These are phyloP conservation scores for Octodonta nipae DNA, from an alignment of 2,888 invertebrate genomes.

Conservation along the genomic window DNA sequence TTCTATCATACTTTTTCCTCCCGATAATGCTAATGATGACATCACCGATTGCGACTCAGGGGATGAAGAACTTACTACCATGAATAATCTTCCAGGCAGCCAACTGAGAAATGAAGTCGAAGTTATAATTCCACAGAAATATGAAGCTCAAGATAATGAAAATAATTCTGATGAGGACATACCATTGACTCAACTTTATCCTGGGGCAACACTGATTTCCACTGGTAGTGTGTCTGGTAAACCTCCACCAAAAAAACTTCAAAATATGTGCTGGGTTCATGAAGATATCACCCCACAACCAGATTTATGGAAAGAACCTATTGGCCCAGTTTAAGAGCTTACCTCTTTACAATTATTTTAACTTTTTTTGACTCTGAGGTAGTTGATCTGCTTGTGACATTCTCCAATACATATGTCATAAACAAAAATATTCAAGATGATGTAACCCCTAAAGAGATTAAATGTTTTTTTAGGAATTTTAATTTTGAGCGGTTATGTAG, in stretches of 20 bases:
- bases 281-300: too few species aligned
- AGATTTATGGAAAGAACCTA: neutral
- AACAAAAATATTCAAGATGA: too few species aligned
- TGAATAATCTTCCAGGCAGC: conserved; percentile 11
- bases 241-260: neutral
- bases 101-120: too few species aligned
- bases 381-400: too few species aligned
- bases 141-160: conserved; percentile 4
- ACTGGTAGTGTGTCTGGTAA: neutral
- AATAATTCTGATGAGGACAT: too few species aligned
- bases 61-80: conserved; percentile 8
- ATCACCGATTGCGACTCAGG: conserved; percentile 12
- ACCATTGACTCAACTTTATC: neutral
- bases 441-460: conserved; percentile 4
- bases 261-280: too few species aligned
- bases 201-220: neutral
- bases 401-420: too few species aligned
- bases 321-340: conserved; percentile 1
- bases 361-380: too few species aligned
- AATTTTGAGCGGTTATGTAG: conserved; percentile 6
- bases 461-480: conserved; percentile 8
- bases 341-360: too few species aligned
- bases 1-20: conserved; percentile 4
- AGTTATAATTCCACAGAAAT: conserved; percentile 11
- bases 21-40: conserved; percentile 5